phyloP scores from a whole-genome alignment of 2,888 invertebrate genomes.

The Agrilus mali region DNA sequence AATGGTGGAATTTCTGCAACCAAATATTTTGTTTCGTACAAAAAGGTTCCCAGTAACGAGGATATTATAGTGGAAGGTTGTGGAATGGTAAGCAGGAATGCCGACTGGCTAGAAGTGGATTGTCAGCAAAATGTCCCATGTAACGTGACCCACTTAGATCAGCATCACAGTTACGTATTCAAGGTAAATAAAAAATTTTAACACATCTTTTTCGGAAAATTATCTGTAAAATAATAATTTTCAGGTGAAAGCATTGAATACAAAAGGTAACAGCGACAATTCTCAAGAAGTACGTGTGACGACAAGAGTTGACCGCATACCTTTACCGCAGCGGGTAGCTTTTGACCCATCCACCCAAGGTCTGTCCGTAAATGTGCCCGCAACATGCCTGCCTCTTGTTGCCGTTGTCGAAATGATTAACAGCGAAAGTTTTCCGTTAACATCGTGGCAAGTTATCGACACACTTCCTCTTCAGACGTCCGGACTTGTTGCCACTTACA shows the following conservation, averaged over 20 bases:
- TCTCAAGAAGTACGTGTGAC: slow-evolving; percentile 72
- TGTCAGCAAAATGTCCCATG: slow-evolving; percentile 79
- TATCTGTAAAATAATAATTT: not conserved
- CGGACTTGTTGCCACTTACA: slow-evolving; percentile 54
- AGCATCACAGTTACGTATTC: slow-evolving; percentile 76
- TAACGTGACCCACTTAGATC: slow-evolving; percentile 73
- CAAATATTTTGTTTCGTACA: slow-evolving; percentile 76
- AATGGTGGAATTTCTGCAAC: slow-evolving; percentile 80
- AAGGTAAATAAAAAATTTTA: slow-evolving; percentile 43
- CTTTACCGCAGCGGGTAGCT: slow-evolving; percentile 66
- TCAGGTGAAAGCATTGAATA: slow-evolving; percentile 74
- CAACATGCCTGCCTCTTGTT: slow-evolving; percentile 65
- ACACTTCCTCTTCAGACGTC: slow-evolving; percentile 59
- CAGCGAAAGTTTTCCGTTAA: slow-evolving; percentile 41
- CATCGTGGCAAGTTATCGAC: slow-evolving; percentile 59
- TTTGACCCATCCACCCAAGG: slow-evolving; percentile 68
- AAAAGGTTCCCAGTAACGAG: slow-evolving; percentile 50
- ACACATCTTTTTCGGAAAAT: not conserved
- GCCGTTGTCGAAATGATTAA: slow-evolving; percentile 63
- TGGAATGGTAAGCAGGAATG: slow-evolving; percentile 42
- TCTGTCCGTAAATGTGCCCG: slow-evolving; percentile 65
- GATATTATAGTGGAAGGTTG: slow-evolving; percentile 50
- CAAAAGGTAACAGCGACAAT: slow-evolving; percentile 76
- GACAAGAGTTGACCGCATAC: slow-evolving; percentile 75
- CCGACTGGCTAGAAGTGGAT: slow-evolving; percentile 73